phyloP scores from a whole-genome alignment of 2,113 vertebrate species.

The Cyprinus carpio region DNA sequence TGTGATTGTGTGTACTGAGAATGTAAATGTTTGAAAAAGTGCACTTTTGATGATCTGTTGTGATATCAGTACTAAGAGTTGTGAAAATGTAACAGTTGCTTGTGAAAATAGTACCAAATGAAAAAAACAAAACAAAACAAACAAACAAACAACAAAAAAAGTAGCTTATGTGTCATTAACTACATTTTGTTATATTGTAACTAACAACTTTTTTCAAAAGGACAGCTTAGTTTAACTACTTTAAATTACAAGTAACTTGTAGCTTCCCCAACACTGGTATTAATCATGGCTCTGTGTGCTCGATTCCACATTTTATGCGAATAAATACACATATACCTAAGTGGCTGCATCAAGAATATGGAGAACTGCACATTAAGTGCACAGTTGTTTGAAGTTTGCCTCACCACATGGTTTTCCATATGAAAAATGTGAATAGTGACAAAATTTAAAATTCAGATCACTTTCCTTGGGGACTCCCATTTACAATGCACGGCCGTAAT shows the following conservation, averaged over 20 bases:
- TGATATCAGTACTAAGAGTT: too few species aligned
- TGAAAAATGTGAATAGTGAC: constrained; percentile 79
- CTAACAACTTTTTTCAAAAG: not conserved
- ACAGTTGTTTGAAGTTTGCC: constrained; percentile 85
- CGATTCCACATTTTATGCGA: constrained; percentile 68
- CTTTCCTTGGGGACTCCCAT: constrained; percentile 87
- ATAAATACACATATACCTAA: constrained; percentile 74
- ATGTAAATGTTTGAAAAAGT: too few species aligned
- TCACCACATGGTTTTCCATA: constrained; percentile 76
- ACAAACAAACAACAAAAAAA: not conserved
- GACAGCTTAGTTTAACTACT: not conserved
- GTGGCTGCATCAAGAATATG: constrained; percentile 69
- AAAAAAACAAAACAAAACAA: too few species aligned
- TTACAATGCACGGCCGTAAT: constrained; percentile 83
- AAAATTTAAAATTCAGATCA: constrained; percentile 92
- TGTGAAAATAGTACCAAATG: too few species aligned
- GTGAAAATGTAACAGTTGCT: too few species aligned
- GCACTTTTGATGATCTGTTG: too few species aligned
- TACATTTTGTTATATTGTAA: not conserved
- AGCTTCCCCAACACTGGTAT: constrained; percentile 8
- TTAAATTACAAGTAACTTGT: not conserved
- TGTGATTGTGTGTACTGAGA: too few species aligned
- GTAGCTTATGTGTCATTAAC: not conserved
- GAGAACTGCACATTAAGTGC: constrained; percentile 83
- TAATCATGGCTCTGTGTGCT: constrained; percentile 63